Conservation (phyloP, 2,113 vertebrate species). For the Haliaeetus leucogaster region DNA sequence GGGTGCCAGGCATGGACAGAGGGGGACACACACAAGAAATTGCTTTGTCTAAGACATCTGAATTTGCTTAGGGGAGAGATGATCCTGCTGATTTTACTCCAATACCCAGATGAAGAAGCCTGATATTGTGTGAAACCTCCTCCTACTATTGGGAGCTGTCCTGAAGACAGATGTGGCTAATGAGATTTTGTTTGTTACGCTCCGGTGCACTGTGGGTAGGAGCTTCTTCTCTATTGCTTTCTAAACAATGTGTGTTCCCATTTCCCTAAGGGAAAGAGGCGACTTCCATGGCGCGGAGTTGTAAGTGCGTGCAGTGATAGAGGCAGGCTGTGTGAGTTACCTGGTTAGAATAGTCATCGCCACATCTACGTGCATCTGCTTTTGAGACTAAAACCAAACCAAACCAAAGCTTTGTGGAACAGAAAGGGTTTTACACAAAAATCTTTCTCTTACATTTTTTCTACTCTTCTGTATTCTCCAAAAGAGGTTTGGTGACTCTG, state of each 20-base stretch:
- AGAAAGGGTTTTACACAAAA: background rate
- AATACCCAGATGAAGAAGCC: background rate
- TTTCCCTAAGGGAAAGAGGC: background rate
- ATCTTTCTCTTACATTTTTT: background rate
- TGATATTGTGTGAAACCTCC: background rate
- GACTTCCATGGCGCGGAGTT: background rate
- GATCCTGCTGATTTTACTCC: background rate
- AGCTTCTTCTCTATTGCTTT: background rate
- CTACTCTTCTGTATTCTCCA: background rate
- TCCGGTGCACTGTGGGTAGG: background rate
- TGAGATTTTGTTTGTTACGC: background rate
- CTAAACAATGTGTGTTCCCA: background rate
- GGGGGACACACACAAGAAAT: background rate
- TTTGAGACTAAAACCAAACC: background rate
- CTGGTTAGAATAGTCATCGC: background rate
- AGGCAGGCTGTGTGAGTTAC: background rate
- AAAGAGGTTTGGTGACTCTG: background rate
- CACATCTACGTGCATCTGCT: accelerated
- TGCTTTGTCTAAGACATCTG: background rate
- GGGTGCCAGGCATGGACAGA: background rate
- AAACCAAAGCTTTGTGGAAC: background rate
- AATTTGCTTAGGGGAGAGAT: background rate
- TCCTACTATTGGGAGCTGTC: background rate
- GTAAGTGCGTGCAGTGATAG: background rate
- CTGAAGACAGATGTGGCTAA: conserved; percentile 21